Percentiles rank a stretch among this genome's conserved stretches.
phyloP scores from a whole-genome alignment of 1,140 invertebrate genomes.

The Drosophila pseudoobscura region DNA sequence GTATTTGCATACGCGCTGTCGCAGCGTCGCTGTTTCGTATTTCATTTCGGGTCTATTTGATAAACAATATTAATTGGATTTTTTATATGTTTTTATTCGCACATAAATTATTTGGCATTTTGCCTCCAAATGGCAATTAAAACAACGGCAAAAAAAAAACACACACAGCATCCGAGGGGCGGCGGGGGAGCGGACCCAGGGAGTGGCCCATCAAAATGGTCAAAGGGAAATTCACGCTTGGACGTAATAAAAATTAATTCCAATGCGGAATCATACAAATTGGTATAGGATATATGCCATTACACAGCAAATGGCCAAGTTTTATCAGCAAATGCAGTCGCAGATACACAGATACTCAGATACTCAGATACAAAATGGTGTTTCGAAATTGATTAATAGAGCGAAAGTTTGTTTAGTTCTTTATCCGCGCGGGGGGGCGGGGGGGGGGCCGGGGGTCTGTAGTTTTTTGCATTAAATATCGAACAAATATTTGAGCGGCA shows the following conservation, averaged over 20 bases:
- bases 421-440: slow-evolving; percentile 6
- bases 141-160: slow-evolving; percentile 26
- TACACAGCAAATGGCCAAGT: slow-evolving; percentile 42
- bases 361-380: slow-evolving; percentile 8
- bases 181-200: background rate
- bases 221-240: slow-evolving; percentile 51
- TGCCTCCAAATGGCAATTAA: slow-evolving; percentile 56
- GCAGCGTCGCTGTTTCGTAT: slow-evolving; percentile 25
- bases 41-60: slow-evolving; percentile 54
- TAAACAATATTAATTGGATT: slow-evolving; percentile 69
- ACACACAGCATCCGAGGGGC: slow-evolving; percentile 7
- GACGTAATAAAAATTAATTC: slow-evolving; percentile 60
- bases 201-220: slow-evolving; percentile 30
- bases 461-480: slow-evolving; percentile 10
- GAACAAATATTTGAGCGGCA: slow-evolving; percentile 3
- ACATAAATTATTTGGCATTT: slow-evolving; percentile 47
- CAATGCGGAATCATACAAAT: slow-evolving; percentile 56
- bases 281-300: slow-evolving; percentile 33
- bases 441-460: too few species aligned
- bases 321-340: slow-evolving; percentile 57
- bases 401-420: slow-evolving; percentile 51
- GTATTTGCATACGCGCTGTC: slow-evolving; percentile 27
- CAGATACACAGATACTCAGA: background rate
- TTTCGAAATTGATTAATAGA: slow-evolving; percentile 47
- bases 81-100: slow-evolving; percentile 27